Evolutionary conservation across 2,888 invertebrate species (phyloP), one percentile per base, ranked within the genome.

Genomic region (Caenorhabditis afra): DNA sequence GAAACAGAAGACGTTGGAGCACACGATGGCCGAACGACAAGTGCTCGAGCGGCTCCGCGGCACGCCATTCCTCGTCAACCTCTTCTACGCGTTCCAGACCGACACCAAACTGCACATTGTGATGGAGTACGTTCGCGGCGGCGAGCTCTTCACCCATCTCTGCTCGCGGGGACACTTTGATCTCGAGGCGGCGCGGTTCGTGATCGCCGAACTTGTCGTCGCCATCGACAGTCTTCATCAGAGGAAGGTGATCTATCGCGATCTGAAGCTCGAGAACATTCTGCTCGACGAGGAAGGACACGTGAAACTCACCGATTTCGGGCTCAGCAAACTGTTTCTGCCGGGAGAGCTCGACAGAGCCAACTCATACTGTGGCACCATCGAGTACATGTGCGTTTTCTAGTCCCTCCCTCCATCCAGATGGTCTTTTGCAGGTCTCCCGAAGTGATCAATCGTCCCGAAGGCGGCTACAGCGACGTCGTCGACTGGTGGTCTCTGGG

Each of bases 401-500:
- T 29, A 29, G 29, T 29, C 29, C 29, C 29, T 29, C 29, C n/a
- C 11, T 41, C 41, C 3, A 41, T 10, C 35, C 3, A 12, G n/a
- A n/a, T n/a, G n/a, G n/a, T n/a, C n/a, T n/a, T n/a, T 59, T 75
- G 12, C 68, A 82, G 84, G 85, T 81, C 83, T 1, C 85, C 85
- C 1, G 86, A 86, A 73, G 86, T 86, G 5, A 81, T 86, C n/a
- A 80, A 84, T 47, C 81, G 86, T 8, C 86, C 85, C 1, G 84
- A 84, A 55, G 86, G 83, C 5, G 86, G 86, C 11, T 86, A 86
- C 57, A 78, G 81, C 22, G 85, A 86, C 44, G 95, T 96, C 59
- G 97, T 97, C 7, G 98, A 98, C 92, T 98, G 97, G 97, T 98
- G 98, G 98, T 96, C 96, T 37, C 94, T 97, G 94, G 97, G 8